Percentiles rank a stretch among this genome's conserved stretches.
phyloP scores from a whole-genome alignment of 2,888 invertebrate genomes.

The Oscheius sp. region DNA sequence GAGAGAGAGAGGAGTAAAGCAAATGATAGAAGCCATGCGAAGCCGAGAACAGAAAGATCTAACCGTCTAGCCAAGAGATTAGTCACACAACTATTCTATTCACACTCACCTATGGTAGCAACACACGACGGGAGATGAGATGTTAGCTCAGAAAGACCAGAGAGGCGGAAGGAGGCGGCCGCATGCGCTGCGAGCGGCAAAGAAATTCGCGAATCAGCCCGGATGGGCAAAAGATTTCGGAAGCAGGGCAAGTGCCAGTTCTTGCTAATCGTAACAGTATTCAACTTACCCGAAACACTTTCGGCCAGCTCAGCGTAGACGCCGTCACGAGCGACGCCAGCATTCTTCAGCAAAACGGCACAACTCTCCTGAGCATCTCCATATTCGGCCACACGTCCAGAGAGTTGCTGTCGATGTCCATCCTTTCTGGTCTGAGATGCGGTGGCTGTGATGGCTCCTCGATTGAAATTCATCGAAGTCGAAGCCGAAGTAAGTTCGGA shows the following conservation, averaged over 20 bases:
- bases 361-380: slow-evolving; percentile 60
- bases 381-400: slow-evolving; percentile 47
- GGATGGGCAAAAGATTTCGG: slow-evolving; percentile 31
- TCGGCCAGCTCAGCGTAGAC: slow-evolving; percentile 53
- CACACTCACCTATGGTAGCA: slow-evolving; percentile 12
- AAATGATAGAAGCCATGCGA: slow-evolving; percentile 30
- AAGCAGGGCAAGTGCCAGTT: slow-evolving; percentile 31
- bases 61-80: not conserved
- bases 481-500: slow-evolving; percentile 18
- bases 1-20: slow-evolving; percentile 5
- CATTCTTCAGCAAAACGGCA: slow-evolving; percentile 65
- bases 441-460: slow-evolving; percentile 3
- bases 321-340: slow-evolving; percentile 54
- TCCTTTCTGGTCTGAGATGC: slow-evolving; percentile 24
- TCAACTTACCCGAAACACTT: slow-evolving; percentile 54
- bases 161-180: slow-evolving; percentile 34
- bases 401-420: slow-evolving; percentile 28
- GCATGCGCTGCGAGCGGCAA: slow-evolving; percentile 11
- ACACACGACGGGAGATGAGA: not conserved
- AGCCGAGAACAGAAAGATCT: slow-evolving; percentile 21
- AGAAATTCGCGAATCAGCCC: slow-evolving; percentile 19
- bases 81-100: slow-evolving; percentile 5
- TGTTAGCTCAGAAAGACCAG: slow-evolving; percentile 26
- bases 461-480: slow-evolving; percentile 7
- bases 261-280: slow-evolving; percentile 24